Percentiles rank a stretch among this genome's conserved stretches.
Conservation (phyloP, 2,113 vertebrate species). For the Malurus alboscapulatus region DNA sequence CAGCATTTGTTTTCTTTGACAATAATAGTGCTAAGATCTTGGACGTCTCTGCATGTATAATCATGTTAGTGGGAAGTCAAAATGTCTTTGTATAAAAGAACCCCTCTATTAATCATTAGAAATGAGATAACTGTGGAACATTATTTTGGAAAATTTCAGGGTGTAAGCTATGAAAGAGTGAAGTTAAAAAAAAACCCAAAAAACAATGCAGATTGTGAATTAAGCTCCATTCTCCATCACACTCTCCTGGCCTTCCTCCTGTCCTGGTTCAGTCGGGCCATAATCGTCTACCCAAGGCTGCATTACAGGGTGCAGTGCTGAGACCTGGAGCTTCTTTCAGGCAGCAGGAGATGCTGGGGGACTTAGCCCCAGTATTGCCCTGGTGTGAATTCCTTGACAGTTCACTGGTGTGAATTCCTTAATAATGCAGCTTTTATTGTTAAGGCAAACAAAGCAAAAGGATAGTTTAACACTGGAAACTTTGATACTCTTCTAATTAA, state of each 20-base stretch:
- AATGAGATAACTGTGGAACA: neutral
- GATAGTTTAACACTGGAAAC: neutral
- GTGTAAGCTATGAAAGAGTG: neutral
- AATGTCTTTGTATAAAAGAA: neutral
- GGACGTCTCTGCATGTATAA: neutral
- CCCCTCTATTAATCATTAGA: neutral
- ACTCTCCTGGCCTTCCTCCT: rapidly evolving
- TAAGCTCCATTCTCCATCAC: neutral
- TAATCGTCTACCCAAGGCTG: neutral
- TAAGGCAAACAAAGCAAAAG: neutral
- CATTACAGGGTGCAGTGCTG: rapidly evolving
- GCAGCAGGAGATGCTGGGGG: neutral
- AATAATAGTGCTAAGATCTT: neutral
- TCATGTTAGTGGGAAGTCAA: neutral
- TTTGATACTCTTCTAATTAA: neutral
- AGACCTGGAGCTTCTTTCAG: neutral
- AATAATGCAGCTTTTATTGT: neutral
- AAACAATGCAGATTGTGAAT: neutral
- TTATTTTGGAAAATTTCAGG: neutral
- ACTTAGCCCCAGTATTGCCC: neutral
- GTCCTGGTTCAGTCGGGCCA: neutral
- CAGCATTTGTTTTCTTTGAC: slow-evolving; percentile 15
- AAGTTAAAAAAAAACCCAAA: neutral
- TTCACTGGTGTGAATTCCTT: neutral
- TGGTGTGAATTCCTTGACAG: neutral